Evolutionary conservation across 2,797 vertebrate genomes (phyloP), one percentile per base, ranked within the genome.

Genomic region (Odontamblyopus rebecca): DNA sequence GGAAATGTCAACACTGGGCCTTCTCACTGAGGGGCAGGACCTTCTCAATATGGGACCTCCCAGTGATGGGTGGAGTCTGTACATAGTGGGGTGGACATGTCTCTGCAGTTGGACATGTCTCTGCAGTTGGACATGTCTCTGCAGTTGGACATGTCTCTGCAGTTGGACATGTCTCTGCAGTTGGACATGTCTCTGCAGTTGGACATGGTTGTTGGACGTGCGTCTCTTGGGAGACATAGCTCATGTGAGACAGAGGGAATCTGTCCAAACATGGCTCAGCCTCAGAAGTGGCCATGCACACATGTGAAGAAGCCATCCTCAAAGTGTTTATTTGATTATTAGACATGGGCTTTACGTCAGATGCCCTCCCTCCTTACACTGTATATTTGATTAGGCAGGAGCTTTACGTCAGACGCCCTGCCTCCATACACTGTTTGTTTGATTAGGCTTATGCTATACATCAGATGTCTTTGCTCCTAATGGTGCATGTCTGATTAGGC

Each of bases 1-100:
- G 62, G 62, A 64, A 64, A 64, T 64, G 62, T 64, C 62, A 64
- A 64, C 62, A 64, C 4, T 30, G 38, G 23, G 9, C 61, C 61
- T 64, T 19, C 38, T 64, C n/a, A 64, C 61, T 64, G 38, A 38
- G 18, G 32, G 9, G 57, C 12, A 2, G 57, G 57, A 26, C 54
- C 9, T 57, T 57, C 9, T 48, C 44, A 38, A 2, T 38, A 38
- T 8, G 2, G 35, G 35, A 38, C 35, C 35, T 38, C 8, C 35
- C 35, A 38, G 7, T 38, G 35, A 38, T 38, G 35, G 35, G 35
- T 2, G 35, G 35, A 38, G 7, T 9, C 35, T 38, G 35, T 0
- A 38, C 2, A 9, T 38, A 38, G 35, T 38, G 35, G 35, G 35
- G 35, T 38, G 35, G 35, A 15, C 44, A 48, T 48, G 44, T n/a